These are phyloP conservation scores for Phyllostomus discolor DNA, from an alignment of 2,113 vertebrate species.

Conservation along the genomic window DNA sequence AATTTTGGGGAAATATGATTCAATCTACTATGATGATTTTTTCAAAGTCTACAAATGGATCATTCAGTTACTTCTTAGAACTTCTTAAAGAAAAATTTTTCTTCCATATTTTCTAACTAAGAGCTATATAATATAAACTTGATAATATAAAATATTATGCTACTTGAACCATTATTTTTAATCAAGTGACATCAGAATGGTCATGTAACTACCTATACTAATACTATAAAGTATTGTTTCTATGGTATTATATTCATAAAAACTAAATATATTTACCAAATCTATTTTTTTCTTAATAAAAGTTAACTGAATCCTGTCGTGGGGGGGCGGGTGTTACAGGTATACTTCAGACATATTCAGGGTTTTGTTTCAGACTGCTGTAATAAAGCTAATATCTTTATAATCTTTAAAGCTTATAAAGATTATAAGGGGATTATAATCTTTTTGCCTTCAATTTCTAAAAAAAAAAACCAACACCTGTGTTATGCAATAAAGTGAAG, in stretches of 20 bases:
- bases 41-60: background rate
- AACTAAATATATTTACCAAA: background rate
- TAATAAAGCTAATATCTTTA: background rate
- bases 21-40: background rate
- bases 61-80: background rate
- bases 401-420: too few species aligned
- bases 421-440: background rate
- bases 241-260: background rate
- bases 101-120: background rate
- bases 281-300: background rate
- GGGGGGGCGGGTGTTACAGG: too few species aligned
- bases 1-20: background rate
- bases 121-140: background rate
- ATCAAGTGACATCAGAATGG: background rate
- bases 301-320: background rate
- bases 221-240: background rate
- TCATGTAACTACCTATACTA: background rate
- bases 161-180: background rate
- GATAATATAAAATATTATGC: background rate
- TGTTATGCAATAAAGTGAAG: background rate
- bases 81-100: background rate
- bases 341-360: background rate
- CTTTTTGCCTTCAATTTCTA: background rate
- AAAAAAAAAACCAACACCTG: background rate
- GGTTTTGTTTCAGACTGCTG: background rate